phyloP scores from a whole-genome alignment of 2,113 vertebrate species.

The Siphamia tubifer region DNA sequence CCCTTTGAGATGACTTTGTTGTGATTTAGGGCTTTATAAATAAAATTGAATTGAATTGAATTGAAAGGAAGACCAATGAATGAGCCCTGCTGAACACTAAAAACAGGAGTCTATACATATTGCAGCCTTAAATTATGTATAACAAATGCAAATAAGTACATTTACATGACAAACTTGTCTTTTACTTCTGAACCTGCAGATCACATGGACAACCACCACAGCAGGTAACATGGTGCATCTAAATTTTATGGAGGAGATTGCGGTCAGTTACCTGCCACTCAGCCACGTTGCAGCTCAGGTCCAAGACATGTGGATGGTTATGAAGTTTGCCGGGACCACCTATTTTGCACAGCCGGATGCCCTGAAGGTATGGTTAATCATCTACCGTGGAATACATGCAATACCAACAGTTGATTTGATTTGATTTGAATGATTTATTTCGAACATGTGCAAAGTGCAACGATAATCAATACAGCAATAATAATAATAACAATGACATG shows the following conservation, averaged over 20 bases:
- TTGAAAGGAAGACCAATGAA: too few relatives aligned
- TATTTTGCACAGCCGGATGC: conserved; percentile 82
- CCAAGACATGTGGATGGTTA: conserved; percentile 77
- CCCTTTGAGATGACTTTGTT: too few relatives aligned
- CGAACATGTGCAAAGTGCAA: too few relatives aligned
- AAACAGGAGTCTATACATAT: too few relatives aligned
- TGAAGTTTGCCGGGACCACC: conserved; percentile 55
- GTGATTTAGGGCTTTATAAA: too few relatives aligned
- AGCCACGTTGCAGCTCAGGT: conserved; percentile 82
- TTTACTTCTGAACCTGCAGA: conserved; percentile 36
- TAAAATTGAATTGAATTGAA: too few relatives aligned
- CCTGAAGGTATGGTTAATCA: conserved; percentile 71
- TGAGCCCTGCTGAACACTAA: too few relatives aligned
- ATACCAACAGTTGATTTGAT: background rate
- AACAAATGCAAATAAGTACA: background rate
- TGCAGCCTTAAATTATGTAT: too few relatives aligned
- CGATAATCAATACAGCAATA: too few relatives aligned
- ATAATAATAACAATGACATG: too few relatives aligned
- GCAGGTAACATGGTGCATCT: background rate
- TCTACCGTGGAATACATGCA: background rate
- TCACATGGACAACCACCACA: conserved; percentile 73
- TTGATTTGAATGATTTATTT: too few relatives aligned
- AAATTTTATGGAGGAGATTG: conserved; percentile 27
- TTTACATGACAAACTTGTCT: background rate
- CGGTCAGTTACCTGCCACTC: conserved; percentile 78